Conservation (phyloP, 2,797 vertebrate species). For the Lacerta viridis region DNA sequence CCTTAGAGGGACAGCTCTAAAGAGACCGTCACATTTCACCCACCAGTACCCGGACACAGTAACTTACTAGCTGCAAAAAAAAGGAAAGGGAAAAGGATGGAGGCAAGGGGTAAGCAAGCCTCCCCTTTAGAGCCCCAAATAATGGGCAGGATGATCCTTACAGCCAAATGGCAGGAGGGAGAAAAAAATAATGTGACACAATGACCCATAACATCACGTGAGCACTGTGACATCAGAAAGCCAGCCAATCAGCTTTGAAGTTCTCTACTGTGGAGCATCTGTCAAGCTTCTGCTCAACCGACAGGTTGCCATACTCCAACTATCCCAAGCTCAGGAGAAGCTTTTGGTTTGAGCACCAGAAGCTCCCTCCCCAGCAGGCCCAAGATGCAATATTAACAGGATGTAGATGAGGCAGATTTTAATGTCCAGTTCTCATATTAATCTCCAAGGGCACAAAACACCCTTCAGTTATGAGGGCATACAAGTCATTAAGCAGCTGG, state of each 20-base stretch:
- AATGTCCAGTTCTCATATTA: neutral
- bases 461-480: neutral
- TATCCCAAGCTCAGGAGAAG: neutral
- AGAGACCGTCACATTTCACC: neutral
- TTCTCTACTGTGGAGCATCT: neutral
- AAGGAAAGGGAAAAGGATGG: neutral
- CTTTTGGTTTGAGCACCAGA: neutral
- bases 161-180: neutral
- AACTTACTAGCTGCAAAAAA: slow-evolving; percentile 9
- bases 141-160: slow-evolving; percentile 9
- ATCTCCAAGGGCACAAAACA: neutral
- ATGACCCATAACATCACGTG: neutral
- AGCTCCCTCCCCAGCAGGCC: neutral
- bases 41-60: neutral
- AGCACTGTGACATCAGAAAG: slow-evolving; percentile 42
- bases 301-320: neutral
- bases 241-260: neutral
- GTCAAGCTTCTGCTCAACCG: neutral
- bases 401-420: neutral
- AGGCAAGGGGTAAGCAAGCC: neutral
- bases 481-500: neutral
- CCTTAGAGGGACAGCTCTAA: neutral
- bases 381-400: neutral
- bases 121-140: neutral
- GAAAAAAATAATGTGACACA: neutral